phyloP scores from a whole-genome alignment of 2,113 vertebrate species.

The Alligator mississippiensis region DNA sequence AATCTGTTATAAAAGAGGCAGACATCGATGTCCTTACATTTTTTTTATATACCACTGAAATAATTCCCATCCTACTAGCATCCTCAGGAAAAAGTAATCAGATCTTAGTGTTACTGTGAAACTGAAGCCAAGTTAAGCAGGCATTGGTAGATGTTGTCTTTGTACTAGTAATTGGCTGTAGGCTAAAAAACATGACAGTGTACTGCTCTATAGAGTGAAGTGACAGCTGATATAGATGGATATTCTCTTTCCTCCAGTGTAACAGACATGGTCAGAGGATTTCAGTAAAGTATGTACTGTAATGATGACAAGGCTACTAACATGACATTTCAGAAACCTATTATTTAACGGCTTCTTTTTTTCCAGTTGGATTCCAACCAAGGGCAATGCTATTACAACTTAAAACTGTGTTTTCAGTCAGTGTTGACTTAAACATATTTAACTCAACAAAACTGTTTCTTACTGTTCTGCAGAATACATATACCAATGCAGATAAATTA shows the following conservation, averaged over 20 bases:
- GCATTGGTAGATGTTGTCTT: background rate
- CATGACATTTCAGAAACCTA: background rate
- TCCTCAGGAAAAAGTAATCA: background rate
- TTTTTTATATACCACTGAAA: background rate
- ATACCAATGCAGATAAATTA: constrained; percentile 96
- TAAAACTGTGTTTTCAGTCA: background rate
- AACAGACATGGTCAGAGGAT: background rate
- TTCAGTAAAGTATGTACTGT: background rate
- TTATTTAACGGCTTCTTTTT: background rate
- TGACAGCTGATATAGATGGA: background rate
- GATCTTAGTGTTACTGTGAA: background rate
- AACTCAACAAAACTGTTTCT: background rate
- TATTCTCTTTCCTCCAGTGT: background rate
- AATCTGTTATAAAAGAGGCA: rapidly evolving
- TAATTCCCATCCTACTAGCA: background rate
- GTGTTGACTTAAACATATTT: background rate
- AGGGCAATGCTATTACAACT: background rate
- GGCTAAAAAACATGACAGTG: background rate
- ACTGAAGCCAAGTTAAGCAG: background rate
- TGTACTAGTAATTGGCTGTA: background rate
- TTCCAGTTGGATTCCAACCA: background rate
- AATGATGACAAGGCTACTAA: background rate
- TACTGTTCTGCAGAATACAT: constrained; percentile 88
- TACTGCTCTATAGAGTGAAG: background rate
- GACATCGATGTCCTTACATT: background rate